Evolutionary conservation across 2,113 vertebrate species (phyloP).

Genomic region (Sceloporus tristichus): DNA sequence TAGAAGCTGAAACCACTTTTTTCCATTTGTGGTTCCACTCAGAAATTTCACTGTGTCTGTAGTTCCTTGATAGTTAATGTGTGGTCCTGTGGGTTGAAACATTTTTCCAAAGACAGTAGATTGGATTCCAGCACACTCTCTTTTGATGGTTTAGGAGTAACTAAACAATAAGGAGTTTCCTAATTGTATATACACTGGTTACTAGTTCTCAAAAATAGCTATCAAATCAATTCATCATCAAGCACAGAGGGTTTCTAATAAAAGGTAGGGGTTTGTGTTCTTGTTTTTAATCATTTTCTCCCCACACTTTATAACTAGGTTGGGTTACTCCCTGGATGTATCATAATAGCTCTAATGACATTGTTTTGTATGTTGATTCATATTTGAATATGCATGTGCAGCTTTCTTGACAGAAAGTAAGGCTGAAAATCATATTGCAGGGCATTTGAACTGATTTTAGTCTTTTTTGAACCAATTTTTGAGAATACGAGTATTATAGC

Average conservation of each 20-base stretch:
- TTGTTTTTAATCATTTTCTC: constrained; percentile 50
- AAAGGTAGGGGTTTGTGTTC: constrained; percentile 57
- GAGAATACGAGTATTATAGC: neutral
- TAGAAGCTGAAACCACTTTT: constrained; percentile 64
- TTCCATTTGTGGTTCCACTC: constrained; percentile 66
- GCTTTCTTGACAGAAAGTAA: constrained; percentile 68
- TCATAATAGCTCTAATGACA: constrained; percentile 71
- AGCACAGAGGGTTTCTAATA: constrained; percentile 70
- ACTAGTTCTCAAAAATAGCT: constrained; percentile 53
- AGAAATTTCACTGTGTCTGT: constrained; percentile 73
- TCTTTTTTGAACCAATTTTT: neutral
- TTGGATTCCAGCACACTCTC: constrained; percentile 62
- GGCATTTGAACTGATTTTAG: too few relatives aligned
- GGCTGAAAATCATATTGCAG: constrained; percentile 16
- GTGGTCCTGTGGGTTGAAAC: constrained; percentile 60
- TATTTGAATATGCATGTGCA: constrained; percentile 69
- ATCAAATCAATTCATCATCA: constrained; percentile 71
- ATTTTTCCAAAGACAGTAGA: constrained; percentile 66
- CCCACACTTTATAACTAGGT: constrained; percentile 23
- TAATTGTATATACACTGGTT: constrained; percentile 57
- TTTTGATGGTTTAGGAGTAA: constrained; percentile 67
- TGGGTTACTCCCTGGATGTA: constrained; percentile 75
- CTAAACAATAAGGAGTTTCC: constrained; percentile 58
- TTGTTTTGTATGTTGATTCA: constrained; percentile 65
- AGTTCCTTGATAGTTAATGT: constrained; percentile 68